Base-by-base conservation (phyloP, 2,888 invertebrate genomes). In the Limulus polyphemus region DNA sequence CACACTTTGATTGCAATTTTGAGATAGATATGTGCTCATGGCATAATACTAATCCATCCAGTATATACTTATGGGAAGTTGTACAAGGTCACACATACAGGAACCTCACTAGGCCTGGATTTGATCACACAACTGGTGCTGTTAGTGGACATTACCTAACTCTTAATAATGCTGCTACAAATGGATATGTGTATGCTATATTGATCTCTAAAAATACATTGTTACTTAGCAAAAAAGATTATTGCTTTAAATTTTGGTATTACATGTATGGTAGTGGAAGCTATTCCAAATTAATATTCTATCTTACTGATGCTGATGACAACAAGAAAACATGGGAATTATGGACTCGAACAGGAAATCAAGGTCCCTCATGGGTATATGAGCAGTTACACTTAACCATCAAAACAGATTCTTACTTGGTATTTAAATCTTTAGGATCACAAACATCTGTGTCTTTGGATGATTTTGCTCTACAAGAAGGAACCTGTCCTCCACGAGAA, bases 221-320 rank as follows among this genome's bases (percentile, higher is more conserved):
- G 3, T 52, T 61, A 7, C 17, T 59, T 11, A 14, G 14, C 13
- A 9, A 14, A 12, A 64, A 63, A 10, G 65, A 62, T 5, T 47
- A 60, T 17, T 68, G 68, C 49, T 61, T 68, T n/a, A 59, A 63
- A 46, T 68, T 68, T 51, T 68, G 67, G 68, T 68, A 68, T 60
- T 62, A 67, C 49, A 65, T 68, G 56, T 61, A 63, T 17, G 68
- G 68, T 12, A 61, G 60, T 51, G 16, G 49, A n/a, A 16, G 60
- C 49, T 59, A 61, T n/a, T 16, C 59, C 47, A 59, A 48, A 55
- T 46, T 58, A 46, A 46, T 7, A 16, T 51, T 58, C 14, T 50
- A 48, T 7, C 60, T 60, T 14, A 50, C 62, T 7, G 60, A 64
- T 32, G 32, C 32, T n/a, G 55, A 61, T 32, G 62, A 67, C 11